A percentile compares a stretch with the other conserved stretches of the same genome.
phyloP scores from a whole-genome alignment of 2,888 invertebrate genomes.

The Archips xylosteana region DNA sequence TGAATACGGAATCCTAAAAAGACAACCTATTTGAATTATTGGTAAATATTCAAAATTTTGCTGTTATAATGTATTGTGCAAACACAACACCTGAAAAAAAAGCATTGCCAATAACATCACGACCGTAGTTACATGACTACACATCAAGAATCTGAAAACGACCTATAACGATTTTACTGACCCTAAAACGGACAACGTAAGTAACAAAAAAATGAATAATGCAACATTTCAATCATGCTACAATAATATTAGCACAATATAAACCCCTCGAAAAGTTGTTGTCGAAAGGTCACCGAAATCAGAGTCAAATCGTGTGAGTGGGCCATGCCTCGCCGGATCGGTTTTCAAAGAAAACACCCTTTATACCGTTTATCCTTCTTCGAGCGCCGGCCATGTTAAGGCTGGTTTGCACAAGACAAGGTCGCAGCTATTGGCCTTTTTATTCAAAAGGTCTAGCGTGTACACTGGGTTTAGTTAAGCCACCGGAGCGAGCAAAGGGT shows the following conservation, averaged over 20 bases:
- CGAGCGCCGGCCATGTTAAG: conserved; percentile 47
- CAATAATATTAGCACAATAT: conserved; percentile 13
- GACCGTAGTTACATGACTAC: background rate
- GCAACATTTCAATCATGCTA: conserved; percentile 10
- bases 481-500: conserved; percentile 12
- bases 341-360: conserved; percentile 71
- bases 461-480: conserved; percentile 23
- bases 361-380: conserved; percentile 58
- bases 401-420: conserved; percentile 24
- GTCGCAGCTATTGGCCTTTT: conserved; percentile 22
- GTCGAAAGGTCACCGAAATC: conserved; percentile 47
- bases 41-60: too few relatives aligned
- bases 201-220: background rate
- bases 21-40: too few relatives aligned
- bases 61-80: too few relatives aligned
- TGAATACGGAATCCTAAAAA: too few relatives aligned
- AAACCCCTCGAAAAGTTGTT: conserved; percentile 22
- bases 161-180: background rate
- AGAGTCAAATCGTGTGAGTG: conserved; percentile 53
- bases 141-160: background rate
- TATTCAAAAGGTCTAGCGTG: conserved; percentile 14
- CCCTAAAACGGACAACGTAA: background rate
- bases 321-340: conserved; percentile 59
- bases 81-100: background rate
- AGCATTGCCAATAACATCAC: background rate